These are phyloP conservation scores for Butorides virescens DNA, from an alignment of 2,113 vertebrate species.

Conservation along the genomic window DNA sequence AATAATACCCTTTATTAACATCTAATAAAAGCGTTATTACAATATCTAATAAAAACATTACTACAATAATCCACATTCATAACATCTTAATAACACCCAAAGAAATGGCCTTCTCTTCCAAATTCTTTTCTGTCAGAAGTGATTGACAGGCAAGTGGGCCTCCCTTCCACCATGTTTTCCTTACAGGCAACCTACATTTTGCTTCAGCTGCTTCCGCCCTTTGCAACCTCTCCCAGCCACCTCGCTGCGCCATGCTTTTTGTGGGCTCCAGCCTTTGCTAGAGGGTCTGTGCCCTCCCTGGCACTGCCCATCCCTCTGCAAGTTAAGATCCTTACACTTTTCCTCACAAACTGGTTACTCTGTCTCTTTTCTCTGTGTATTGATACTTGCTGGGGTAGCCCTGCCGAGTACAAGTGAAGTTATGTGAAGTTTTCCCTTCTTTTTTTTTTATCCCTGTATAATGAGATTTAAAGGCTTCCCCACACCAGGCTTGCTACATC, in stretches of 20 bases:
- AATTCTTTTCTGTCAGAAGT: neutral
- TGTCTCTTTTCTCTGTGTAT: neutral
- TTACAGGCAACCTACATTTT: neutral
- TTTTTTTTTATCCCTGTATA: neutral
- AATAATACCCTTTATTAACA: neutral
- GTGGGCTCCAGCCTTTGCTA: neutral
- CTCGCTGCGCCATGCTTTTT: fast-evolving
- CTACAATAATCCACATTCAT: neutral
- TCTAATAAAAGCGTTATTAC: neutral
- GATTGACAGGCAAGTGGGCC: neutral
- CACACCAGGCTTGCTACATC: neutral
- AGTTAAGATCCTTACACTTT: neutral
- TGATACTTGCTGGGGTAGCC: neutral
- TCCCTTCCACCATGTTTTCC: fast-evolving
- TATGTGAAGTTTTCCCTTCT: neutral
- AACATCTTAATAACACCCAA: neutral
- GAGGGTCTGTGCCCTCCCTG: neutral
- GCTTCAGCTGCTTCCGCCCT: neutral
- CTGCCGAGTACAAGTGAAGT: neutral
- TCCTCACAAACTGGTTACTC: neutral
- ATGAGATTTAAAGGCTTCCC: neutral
- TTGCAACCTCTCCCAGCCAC: neutral
- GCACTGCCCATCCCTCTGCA: neutral
- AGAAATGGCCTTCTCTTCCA: neutral
- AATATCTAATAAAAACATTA: neutral